These are phyloP conservation scores for Strix aluco DNA, from an alignment of 2,113 vertebrate species.

Conservation along the genomic window DNA sequence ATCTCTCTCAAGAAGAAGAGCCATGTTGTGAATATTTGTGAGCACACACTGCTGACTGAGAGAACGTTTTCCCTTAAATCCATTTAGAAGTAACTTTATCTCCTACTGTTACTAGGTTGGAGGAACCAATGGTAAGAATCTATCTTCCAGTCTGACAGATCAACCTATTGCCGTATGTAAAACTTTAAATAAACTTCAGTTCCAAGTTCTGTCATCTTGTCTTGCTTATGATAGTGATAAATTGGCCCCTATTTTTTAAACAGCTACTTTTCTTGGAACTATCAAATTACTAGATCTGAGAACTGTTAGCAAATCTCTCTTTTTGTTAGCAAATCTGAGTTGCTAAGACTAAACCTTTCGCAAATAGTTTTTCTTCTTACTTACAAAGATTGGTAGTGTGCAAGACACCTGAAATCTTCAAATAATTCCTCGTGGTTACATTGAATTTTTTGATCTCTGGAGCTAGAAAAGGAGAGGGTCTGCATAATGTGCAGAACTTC, in stretches of 20 bases:
- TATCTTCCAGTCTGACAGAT: slow-evolving; percentile 77
- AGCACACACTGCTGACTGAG: background rate
- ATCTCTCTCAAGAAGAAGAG: background rate
- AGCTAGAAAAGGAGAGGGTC: background rate
- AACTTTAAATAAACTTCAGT: slow-evolving; percentile 63
- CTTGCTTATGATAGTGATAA: slow-evolving; percentile 66
- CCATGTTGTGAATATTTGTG: background rate
- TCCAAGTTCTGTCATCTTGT: slow-evolving; percentile 69
- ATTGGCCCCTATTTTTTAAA: slow-evolving; percentile 60
- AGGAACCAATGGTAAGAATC: slow-evolving; percentile 77
- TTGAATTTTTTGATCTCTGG: background rate
- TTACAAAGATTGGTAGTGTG: background rate
- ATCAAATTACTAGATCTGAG: background rate
- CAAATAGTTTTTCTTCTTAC: background rate
- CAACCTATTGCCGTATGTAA: slow-evolving; percentile 82
- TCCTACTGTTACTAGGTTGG: slow-evolving; percentile 80
- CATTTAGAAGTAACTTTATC: slow-evolving; percentile 68
- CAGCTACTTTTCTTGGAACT: slow-evolving; percentile 37
- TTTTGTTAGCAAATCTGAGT: background rate
- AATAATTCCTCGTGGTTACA: background rate
- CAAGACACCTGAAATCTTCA: background rate
- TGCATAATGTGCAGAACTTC: background rate
- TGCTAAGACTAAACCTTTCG: background rate
- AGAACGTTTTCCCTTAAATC: slow-evolving; percentile 1
- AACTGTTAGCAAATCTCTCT: background rate